phyloP scores from a whole-genome alignment of 2,888 invertebrate genomes.

The Dryadula phaetusa region DNA sequence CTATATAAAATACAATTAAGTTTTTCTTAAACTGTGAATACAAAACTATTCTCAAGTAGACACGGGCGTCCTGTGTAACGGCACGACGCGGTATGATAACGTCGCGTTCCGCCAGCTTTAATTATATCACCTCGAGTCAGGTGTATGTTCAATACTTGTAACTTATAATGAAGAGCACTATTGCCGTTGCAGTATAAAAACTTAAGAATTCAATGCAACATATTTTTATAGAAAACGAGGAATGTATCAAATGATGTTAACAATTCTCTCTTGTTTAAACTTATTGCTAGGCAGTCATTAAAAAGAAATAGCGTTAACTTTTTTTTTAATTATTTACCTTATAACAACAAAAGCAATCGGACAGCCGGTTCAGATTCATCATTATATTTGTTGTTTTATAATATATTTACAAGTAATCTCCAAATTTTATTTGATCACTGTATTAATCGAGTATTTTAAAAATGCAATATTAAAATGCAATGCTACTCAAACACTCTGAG shows the following conservation, averaged over 20 bases:
- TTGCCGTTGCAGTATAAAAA: neutral
- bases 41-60: constrained; percentile 24
- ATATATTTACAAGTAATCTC: neutral
- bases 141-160: constrained; percentile 29
- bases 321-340: too few relatives aligned
- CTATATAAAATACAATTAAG: neutral
- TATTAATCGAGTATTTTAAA: neutral
- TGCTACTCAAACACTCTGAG: too few relatives aligned
- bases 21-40: too few relatives aligned
- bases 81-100: constrained; percentile 66
- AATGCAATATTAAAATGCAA: neutral
- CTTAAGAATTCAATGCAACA: neutral
- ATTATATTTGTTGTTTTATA: neutral
- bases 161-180: neutral
- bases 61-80: constrained; percentile 57
- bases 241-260: too few relatives aligned
- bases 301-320: too few relatives aligned
- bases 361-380: too few relatives aligned
- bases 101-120: constrained; percentile 44
- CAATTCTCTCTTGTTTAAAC: too few relatives aligned
- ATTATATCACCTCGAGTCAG: constrained; percentile 44
- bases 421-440: neutral
- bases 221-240: neutral
- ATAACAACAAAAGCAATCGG: too few relatives aligned
- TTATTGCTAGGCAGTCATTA: neutral